Conservation (phyloP, 2,888 invertebrate genomes). For the Drosophila kokeensis region DNA sequence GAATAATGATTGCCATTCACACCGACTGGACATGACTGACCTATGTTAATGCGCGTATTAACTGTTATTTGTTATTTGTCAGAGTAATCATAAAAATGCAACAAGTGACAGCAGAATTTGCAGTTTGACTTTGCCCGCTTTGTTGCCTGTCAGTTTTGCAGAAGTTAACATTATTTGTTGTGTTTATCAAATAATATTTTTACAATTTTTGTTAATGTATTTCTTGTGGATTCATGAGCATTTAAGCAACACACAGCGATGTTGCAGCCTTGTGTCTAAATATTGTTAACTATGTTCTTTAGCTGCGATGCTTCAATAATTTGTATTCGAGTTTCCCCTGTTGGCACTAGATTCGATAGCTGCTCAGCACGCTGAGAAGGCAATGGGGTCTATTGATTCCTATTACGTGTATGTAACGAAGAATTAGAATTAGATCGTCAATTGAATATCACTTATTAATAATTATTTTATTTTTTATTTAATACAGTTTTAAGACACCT, state of each 20-base stretch:
- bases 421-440: too few species aligned
- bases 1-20: conserved; percentile 65
- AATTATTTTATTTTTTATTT: not conserved
- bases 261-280: conserved; percentile 50
- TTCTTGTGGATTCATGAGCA: conserved; percentile 1
- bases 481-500: not conserved
- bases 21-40: conserved; percentile 63
- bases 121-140: conserved; percentile 35
- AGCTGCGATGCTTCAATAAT: conserved; percentile 41
- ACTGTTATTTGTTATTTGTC: conserved; percentile 75
- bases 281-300: conserved; percentile 51
- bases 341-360: conserved; percentile 38
- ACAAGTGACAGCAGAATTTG: conserved; percentile 57
- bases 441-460: not conserved
- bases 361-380: not conserved
- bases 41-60: conserved; percentile 70
- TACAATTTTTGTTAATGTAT: conserved; percentile 3
- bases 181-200: conserved; percentile 58
- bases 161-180: conserved; percentile 61
- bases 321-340: conserved; percentile 49
- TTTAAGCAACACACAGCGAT: conserved; percentile 28
- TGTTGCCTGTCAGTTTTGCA: conserved; percentile 63
- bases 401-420: not conserved
- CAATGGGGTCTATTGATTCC: conserved; percentile 9
- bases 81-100: conserved; percentile 61